Base-by-base conservation (phyloP, 2,797 vertebrate species). In the Cygnus olor region DNA sequence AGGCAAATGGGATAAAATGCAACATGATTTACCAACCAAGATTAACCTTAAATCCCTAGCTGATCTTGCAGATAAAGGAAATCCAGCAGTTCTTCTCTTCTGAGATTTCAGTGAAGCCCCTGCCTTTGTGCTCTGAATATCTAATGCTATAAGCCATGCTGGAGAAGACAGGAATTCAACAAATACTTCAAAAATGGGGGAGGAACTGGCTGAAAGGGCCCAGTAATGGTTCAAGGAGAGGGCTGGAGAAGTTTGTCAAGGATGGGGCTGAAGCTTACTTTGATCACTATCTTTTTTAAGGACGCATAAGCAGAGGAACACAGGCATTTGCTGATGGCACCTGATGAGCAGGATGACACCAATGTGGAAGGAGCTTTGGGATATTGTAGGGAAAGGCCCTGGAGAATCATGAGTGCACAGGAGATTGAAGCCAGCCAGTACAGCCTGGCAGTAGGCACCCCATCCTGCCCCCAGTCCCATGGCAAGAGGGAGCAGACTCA, bases 1-100 rank as follows among this genome's bases (percentile, higher is more conserved):
- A 90, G 47, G 51, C 30, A 92, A 95, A 90, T 56, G 53, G n/a
- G 60, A 92, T 82, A 63, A 95, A 93, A 94, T 32, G 47, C 64
- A 90, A 92, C 64, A 70, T 70, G 84, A 93, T 92, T 89, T 90
- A 93, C 81, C 79, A 87, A 58, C 89, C 12, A 80, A 87, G 84
- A 89, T 92, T 92, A 94, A 90, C 81, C 71, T 44, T 74, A 92
- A 93, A 96, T 90, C 84, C 81, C 40, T 60, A 92, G 66, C 71
- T 66, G 84, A 93, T 92, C 81, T 92, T 77, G 74, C 38, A 85
- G 87, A 94, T 95, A 90, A 89, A 85, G 71, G 64, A 94, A 94
- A 96, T 84, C 56, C 87, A 89, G 56, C 32, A 73, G 81, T 87
- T 90, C 66, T 81, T 27, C 27, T 93, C 77, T 68, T 80, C 38